Conservation (phyloP, 2,113 vertebrate species). For the Eudyptes chrysolophus region DNA sequence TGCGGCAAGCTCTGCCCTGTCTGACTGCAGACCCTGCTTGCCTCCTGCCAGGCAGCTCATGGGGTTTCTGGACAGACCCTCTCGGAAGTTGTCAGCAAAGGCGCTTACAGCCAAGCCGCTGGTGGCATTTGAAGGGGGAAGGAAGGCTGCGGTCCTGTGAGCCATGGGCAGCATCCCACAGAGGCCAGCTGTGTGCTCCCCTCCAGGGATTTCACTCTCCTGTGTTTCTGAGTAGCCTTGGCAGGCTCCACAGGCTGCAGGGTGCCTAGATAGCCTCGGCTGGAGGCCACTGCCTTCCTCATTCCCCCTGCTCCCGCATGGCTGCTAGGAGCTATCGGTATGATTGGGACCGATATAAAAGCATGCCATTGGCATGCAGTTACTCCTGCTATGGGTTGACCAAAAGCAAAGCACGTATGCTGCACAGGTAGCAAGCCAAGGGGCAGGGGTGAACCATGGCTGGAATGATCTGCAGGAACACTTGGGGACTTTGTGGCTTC, state of each 20-base stretch:
- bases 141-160: background rate
- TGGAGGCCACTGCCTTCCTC: background rate
- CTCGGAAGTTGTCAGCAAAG: background rate
- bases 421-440: background rate
- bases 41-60: background rate
- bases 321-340: background rate
- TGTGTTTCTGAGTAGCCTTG: background rate
- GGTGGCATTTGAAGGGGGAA: background rate
- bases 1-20: background rate
- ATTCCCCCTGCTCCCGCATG: background rate
- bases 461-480: background rate
- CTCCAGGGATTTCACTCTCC: background rate
- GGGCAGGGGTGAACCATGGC: background rate
- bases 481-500: background rate
- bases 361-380: background rate
- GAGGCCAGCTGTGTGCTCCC: fast-evolving
- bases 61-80: background rate
- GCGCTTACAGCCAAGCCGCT: background rate
- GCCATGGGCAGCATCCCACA: fast-evolving
- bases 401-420: background rate
- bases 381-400: background rate
- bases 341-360: background rate
- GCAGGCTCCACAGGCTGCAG: background rate
- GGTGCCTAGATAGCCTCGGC: background rate
- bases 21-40: background rate